Conservation (phyloP, 2,113 vertebrate genomes). For the Machaerirhynchus nigripectus region DNA sequence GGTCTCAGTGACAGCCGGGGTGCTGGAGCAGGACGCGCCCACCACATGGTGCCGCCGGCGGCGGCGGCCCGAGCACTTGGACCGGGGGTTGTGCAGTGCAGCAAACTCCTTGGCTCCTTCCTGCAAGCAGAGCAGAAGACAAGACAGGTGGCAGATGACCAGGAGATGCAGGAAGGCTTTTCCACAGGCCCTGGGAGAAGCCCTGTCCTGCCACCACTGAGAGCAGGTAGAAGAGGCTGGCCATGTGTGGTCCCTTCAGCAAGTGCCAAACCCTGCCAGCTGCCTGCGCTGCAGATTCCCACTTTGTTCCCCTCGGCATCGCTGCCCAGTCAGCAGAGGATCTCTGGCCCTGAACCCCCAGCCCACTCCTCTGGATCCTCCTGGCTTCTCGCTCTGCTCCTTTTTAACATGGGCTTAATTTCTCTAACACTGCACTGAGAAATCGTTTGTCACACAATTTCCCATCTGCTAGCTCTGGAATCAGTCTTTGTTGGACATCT, state of each 20-base stretch:
- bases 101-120: conserved; percentile 98
- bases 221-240: not conserved
- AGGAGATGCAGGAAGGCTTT: not conserved
- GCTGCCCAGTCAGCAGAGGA: rapidly evolving
- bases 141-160: not conserved
- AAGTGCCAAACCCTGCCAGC: not conserved
- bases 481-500: not conserved
- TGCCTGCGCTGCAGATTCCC: not conserved
- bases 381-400: not conserved
- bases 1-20: conserved; percentile 76
- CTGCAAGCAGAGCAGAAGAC: conserved; percentile 66
- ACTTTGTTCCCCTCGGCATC: rapidly evolving
- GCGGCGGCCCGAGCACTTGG: conserved; percentile 83
- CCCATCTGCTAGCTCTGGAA: not conserved
- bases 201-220: not conserved
- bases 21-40: conserved; percentile 76
- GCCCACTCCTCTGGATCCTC: not conserved
- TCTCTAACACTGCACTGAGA: not conserved
- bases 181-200: not conserved
- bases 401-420: not conserved
- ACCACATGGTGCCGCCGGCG: conserved; percentile 78
- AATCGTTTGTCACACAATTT: not conserved
- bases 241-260: rapidly evolving
- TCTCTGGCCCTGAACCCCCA: not conserved
- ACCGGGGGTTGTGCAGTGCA: conserved; percentile 86